These are phyloP conservation scores for Brachypteracias leptosomus DNA, from an alignment of 2,113 vertebrate species.

Conservation along the genomic window DNA sequence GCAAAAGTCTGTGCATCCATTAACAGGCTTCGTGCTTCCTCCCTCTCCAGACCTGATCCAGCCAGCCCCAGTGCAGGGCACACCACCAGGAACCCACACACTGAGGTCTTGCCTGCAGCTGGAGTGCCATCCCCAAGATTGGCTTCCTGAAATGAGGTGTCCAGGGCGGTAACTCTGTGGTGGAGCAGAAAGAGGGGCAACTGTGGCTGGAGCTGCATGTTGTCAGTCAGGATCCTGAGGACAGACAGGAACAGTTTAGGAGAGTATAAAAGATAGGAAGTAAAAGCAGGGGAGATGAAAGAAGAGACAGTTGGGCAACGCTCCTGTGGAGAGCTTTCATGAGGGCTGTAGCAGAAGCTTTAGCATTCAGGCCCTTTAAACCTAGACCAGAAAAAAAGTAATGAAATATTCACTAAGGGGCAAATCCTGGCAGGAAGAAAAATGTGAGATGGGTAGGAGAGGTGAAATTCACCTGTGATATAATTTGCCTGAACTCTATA, in stretches of 20 bases:
- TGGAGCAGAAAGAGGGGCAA: not conserved
- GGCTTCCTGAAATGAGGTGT: not conserved
- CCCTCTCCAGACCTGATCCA: not conserved
- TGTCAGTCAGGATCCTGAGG: not conserved
- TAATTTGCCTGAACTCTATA: not conserved
- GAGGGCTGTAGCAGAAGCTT: not conserved
- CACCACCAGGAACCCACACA: accelerated
- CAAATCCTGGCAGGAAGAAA: not conserved
- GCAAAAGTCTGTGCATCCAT: not conserved
- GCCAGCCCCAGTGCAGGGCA: not conserved
- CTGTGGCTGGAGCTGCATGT: not conserved
- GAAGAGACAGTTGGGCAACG: not conserved
- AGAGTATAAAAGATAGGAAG: not conserved
- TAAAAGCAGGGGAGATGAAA: not conserved
- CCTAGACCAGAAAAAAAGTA: not conserved
- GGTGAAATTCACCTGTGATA: not conserved
- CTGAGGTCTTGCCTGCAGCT: not conserved
- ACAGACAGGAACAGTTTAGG: not conserved
- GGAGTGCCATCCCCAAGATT: not conserved
- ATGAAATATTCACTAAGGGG: not conserved
- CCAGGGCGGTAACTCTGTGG: not conserved
- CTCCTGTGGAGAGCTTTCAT: not conserved
- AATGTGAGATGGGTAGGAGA: not conserved
- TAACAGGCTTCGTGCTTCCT: not conserved
- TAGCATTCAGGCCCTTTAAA: not conserved